Conservation (phyloP, 2,888 invertebrate genomes). For the Phytoseiulus persimilis region DNA sequence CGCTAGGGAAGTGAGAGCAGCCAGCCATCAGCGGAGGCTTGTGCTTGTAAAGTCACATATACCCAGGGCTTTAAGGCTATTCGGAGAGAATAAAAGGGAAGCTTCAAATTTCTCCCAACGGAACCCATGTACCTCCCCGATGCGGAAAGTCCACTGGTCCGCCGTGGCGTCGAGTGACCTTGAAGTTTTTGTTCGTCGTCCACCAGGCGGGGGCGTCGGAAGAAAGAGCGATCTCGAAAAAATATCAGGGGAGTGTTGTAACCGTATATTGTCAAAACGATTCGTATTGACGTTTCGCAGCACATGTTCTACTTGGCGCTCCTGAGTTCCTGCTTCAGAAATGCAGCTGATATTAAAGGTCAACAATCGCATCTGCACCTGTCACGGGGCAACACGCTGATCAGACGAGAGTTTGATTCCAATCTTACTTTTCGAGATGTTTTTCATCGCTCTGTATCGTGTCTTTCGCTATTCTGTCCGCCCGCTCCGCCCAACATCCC, state of each 20-base stretch:
- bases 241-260: not conserved
- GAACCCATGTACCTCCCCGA: too few relatives aligned
- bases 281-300: not conserved
- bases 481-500: not conserved
- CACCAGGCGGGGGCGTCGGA: not conserved
- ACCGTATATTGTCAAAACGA: not conserved
- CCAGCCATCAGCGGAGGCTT: too few relatives aligned
- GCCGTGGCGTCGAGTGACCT: too few relatives aligned
- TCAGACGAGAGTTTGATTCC: not conserved
- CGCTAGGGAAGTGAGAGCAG: too few relatives aligned
- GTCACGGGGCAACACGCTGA: not conserved
- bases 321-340: not conserved
- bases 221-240: not conserved
- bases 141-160: too few relatives aligned
- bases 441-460: not conserved
- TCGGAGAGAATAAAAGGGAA: too few relatives aligned
- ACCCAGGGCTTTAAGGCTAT: too few relatives aligned
- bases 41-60: too few relatives aligned
- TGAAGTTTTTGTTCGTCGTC: not conserved
- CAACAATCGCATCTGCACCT: not conserved
- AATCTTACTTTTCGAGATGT: not conserved
- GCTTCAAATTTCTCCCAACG: too few relatives aligned
- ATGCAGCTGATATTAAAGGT: not conserved
- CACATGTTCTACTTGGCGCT: not conserved
- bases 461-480: not conserved